Base-by-base conservation (phyloP, 2,888 invertebrate species). In the Petrolisthes cinctipes region DNA sequence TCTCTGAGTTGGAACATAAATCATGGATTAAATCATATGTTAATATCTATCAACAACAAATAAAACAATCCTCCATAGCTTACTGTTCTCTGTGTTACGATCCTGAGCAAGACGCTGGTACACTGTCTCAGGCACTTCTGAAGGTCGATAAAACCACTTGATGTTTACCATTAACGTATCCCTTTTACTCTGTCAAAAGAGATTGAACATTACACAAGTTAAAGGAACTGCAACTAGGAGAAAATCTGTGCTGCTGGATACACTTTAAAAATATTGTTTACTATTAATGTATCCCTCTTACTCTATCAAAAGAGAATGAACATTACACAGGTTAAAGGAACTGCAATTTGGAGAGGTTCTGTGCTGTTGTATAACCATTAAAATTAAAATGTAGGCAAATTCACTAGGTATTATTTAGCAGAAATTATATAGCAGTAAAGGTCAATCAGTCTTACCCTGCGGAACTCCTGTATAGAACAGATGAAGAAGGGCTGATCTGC, bases 101-200 rank as follows among this genome's bases (percentile, higher is more conserved):
- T 93, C 93, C 90, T 93, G 93, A n/a, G 93, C 92, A 37, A 94
- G 92, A 20, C 93, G 92, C 91, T 93, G 93, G 91, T 94, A 93
- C 5, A 94, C 94, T 66, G 93, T 93, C 89, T 94, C 94, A n/a
- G 94, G 94, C 71, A 94, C 93, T 92, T 94, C 94, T 86, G 93
- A 93, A 57, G 93, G 93, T 73, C 94, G 92, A 92, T 94, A 94
- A 92, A 93, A 94, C 93, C 94, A 94, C 91, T 94, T 94, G 87
- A 94, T 93, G 89, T 93, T 93, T 86, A 94, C 93, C 91, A 93
- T 93, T 90, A 94, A 92, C 75, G 93, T 93, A 91, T 94, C 94
- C 79, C 94, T 92, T 91, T 94, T 94, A 89, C 93, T 93, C 94
- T 94, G 93, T 56, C 93, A 92, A 81, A 61, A 76, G 89, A 90